These are phyloP conservation scores for Drosophila arawakana DNA, from an alignment of 1,140 invertebrate genomes.

Conservation along the genomic window DNA sequence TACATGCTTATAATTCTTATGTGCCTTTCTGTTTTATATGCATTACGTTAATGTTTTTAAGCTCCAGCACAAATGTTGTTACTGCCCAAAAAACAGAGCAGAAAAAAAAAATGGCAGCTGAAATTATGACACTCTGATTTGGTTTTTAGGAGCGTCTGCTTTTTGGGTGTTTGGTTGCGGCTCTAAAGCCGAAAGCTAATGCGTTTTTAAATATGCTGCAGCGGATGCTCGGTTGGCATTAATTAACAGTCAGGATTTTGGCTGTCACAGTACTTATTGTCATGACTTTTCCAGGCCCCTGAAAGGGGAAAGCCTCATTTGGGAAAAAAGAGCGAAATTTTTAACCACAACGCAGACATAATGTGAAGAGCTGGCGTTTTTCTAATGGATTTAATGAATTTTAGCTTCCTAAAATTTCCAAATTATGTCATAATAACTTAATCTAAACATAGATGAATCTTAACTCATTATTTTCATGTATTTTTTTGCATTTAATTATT, in stretches of 20 bases:
- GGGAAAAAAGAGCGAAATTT: background rate
- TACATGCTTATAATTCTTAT: constrained; percentile 40
- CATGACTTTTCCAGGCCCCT: constrained; percentile 27
- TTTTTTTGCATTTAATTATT: no score
- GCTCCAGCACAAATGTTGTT: constrained; percentile 35
- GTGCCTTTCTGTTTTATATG: constrained; percentile 30
- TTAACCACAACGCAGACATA: background rate
- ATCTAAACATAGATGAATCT: no score
- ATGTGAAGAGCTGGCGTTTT: background rate
- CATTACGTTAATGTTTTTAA: constrained; percentile 46
- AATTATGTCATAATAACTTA: no score
- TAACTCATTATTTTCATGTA: no score
- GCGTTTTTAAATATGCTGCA: constrained; percentile 81
- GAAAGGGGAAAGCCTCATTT: background rate
- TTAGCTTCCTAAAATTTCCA: no score
- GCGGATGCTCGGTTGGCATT: constrained; percentile 68
- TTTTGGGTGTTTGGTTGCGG: constrained; percentile 26
- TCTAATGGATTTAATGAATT: no score
- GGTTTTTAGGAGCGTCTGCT: constrained; percentile 21
- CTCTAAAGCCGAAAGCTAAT: constrained; percentile 62
- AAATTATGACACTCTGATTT: constrained; percentile 64
- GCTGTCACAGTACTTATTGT: constrained; percentile 34
- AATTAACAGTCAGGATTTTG: constrained; percentile 64
- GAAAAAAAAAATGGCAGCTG: background rate
- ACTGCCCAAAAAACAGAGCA: constrained; percentile 6